phyloP scores from a whole-genome alignment of 2,113 vertebrate species.

The Peucedramus taeniatus region DNA sequence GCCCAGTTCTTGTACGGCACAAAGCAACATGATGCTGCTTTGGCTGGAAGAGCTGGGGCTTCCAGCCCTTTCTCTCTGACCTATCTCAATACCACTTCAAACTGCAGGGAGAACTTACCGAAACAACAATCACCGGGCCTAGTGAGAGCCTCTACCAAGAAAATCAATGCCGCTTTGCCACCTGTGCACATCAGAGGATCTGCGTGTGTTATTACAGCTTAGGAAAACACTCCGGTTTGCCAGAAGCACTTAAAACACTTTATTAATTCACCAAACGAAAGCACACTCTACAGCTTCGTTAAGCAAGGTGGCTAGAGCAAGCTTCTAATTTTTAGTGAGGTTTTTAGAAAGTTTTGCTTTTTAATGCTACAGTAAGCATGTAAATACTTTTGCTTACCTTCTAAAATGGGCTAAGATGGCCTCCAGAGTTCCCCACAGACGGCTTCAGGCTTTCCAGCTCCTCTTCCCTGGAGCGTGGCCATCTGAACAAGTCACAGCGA shows the following conservation, averaged over 20 bases:
- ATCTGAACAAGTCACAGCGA: background rate
- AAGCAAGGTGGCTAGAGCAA: background rate
- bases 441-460: background rate
- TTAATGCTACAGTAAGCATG: background rate
- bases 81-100: conserved; percentile 26
- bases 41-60: background rate
- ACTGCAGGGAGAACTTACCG: background rate
- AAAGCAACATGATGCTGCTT: accelerated
- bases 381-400: conserved; percentile 13
- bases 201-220: background rate
- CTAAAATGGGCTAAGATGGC: background rate
- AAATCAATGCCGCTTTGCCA: background rate
- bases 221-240: background rate
- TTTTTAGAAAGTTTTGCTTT: background rate
- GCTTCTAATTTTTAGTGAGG: background rate
- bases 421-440: background rate
- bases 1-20: accelerated
- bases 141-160: background rate
- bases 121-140: background rate
- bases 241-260: background rate
- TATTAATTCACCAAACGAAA: background rate
- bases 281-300: background rate
- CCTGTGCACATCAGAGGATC: background rate
- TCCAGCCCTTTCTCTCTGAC: background rate
- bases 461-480: background rate